Conservation (phyloP, 2,113 vertebrate species). For the Xenus cinereus region DNA sequence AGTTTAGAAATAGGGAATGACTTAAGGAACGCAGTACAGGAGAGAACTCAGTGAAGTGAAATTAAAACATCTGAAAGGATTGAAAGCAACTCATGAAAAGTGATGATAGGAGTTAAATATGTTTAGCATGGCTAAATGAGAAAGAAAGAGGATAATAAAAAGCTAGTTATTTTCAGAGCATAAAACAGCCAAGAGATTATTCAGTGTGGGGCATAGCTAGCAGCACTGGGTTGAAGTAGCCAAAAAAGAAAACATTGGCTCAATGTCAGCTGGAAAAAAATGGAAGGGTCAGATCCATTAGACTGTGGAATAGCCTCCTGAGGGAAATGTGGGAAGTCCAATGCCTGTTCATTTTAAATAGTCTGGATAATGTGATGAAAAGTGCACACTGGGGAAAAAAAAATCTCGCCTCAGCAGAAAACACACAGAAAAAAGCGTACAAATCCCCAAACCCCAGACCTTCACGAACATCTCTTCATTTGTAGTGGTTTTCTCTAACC, state of each 20-base stretch:
- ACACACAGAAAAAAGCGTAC: not conserved
- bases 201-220: not conserved
- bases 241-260: not conserved
- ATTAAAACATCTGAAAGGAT: not conserved
- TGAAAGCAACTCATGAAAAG: not conserved
- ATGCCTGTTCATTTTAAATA: not conserved
- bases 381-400: not conserved
- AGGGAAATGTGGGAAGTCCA: not conserved
- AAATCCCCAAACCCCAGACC: not conserved
- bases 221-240: not conserved
- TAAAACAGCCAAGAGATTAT: not conserved
- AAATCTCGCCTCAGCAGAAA: not conserved
- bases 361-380: not conserved
- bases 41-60: not conserved
- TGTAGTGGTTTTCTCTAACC: not conserved
- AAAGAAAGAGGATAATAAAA: not conserved
- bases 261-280: not conserved
- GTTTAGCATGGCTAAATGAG: not conserved
- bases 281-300: not conserved
- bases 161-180: not conserved
- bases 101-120: not conserved
- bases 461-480: not conserved
- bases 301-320: not conserved
- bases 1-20: not conserved
- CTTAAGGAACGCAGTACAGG: not conserved